Conservation (phyloP, 2,113 vertebrate genomes). For the Apteryx mantelli region DNA sequence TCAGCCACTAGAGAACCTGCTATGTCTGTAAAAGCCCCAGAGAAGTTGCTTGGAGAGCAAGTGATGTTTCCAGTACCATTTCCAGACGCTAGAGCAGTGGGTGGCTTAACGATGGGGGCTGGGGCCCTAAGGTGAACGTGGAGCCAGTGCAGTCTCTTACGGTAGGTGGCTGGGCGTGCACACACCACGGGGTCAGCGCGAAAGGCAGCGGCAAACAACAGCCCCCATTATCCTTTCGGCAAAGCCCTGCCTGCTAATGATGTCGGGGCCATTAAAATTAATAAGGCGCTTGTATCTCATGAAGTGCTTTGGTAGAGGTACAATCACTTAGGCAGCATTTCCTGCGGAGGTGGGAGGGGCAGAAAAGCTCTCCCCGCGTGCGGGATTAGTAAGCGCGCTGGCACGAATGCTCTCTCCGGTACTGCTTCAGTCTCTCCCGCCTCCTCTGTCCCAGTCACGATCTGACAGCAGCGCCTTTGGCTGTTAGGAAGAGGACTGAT, state of each 20-base stretch:
- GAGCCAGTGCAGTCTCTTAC: rapidly evolving
- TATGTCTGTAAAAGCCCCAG: background rate
- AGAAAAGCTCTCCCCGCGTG: background rate
- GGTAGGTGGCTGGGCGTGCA: background rate
- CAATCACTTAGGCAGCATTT: background rate
- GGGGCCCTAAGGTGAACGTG: background rate
- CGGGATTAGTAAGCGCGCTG: rapidly evolving
- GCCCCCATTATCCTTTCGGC: background rate
- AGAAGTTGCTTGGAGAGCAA: background rate
- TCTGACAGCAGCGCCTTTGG: background rate
- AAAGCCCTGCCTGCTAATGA: background rate
- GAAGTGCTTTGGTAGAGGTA: background rate
- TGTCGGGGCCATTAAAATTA: conserved; percentile 20
- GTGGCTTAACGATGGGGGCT: background rate
- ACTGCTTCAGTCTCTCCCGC: background rate
- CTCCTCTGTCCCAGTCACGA: background rate
- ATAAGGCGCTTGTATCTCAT: background rate
- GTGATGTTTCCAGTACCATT: background rate
- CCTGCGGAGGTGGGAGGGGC: background rate
- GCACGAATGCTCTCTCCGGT: rapidly evolving
- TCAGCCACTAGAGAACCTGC: background rate
- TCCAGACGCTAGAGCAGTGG: background rate
- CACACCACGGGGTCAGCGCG: background rate
- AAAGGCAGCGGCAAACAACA: background rate
- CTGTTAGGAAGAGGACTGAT: background rate